Evolutionary conservation across 2,888 invertebrate genomes (phyloP).

Genomic region (Ormyrus rosae): DNA sequence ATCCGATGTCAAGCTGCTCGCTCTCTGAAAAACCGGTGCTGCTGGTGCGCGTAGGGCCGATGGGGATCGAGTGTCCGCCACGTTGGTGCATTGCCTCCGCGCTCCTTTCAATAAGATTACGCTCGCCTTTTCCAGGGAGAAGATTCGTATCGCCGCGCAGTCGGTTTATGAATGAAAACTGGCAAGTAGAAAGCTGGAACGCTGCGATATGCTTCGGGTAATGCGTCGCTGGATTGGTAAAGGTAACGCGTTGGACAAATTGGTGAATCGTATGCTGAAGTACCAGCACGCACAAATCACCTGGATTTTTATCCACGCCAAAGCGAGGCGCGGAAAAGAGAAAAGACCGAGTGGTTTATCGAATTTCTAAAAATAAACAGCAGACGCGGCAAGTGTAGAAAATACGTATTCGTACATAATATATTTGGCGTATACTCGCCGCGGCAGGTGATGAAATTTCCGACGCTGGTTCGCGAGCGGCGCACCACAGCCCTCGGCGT

Average conservation of each 20-base stretch:
- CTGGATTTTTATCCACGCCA: not conserved
- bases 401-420: not conserved
- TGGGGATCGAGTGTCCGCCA: constrained; percentile 23
- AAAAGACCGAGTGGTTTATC: not conserved
- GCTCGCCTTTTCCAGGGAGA: no score
- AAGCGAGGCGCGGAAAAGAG: not conserved
- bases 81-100: constrained; percentile 7
- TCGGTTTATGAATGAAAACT: no score
- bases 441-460: not conserved
- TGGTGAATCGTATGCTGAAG: no score
- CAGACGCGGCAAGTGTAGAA: not conserved
- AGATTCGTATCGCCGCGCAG: no score
- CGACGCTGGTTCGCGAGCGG: not conserved
- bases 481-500: not conserved
- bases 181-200: no score
- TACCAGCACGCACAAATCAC: no score
- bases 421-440: not conserved
- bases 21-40: constrained; percentile 36
- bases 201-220: no score
- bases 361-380: constrained; percentile 11
- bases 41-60: not conserved
- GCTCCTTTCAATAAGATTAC: not conserved
- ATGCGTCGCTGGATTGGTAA: no score
- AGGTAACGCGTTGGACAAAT: no score
- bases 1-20: constrained; percentile 16